Percentiles rank a stretch among this genome's conserved stretches.
phyloP scores from a whole-genome alignment of 2,888 invertebrate species.

The Tinea semifulvella region DNA sequence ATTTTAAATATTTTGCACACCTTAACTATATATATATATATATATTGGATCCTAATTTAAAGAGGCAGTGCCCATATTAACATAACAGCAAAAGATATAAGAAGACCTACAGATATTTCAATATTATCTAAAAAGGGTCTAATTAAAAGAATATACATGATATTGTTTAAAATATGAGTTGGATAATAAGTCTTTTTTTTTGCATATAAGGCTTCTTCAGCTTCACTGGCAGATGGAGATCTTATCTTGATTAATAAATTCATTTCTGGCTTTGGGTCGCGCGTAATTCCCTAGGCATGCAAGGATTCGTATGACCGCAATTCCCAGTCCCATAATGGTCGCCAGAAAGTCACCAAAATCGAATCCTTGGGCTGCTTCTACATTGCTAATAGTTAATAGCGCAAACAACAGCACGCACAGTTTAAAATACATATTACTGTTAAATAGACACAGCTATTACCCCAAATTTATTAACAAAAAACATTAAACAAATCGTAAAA shows the following conservation, averaged over 20 bases:
- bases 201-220: no score
- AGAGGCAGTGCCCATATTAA: no score
- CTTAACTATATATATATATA: no score
- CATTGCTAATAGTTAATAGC: constrained; percentile 42
- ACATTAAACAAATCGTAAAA: no score
- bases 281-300: constrained; percentile 77
- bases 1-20: no score
- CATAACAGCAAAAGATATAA: constrained; percentile 7
- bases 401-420: constrained; percentile 41
- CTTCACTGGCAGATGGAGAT: no score
- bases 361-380: constrained; percentile 63
- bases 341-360: constrained; percentile 76
- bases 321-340: constrained; percentile 68
- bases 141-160: constrained; percentile 8
- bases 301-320: constrained; percentile 68
- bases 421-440: constrained; percentile 54
- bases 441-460: no score
- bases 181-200: no score
- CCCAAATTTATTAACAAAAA: no score
- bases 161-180: no score
- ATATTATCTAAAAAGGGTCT: neutral
- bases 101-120: constrained; percentile 1
- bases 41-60: no score
- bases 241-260: constrained; percentile 40
- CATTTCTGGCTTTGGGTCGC: constrained; percentile 65